These are phyloP conservation scores for Himantopus leucocephalus DNA, from an alignment of 2,113 vertebrate species.

Conservation along the genomic window DNA sequence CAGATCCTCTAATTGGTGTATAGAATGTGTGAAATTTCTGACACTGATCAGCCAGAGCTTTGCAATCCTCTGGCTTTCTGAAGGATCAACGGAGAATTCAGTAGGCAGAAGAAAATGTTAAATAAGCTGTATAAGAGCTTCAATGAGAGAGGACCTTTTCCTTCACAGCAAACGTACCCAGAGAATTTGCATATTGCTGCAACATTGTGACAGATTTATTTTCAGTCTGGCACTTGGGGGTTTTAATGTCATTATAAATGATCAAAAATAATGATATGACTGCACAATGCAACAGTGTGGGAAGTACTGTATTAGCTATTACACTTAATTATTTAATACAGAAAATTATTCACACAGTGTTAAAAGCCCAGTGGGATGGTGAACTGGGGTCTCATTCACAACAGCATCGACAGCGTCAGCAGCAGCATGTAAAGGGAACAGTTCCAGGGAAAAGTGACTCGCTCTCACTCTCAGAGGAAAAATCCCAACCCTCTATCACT, in stretches of 20 bases:
- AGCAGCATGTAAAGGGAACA: not conserved
- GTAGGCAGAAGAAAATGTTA: not conserved
- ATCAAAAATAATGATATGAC: constrained; percentile 68
- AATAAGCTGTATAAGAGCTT: not conserved
- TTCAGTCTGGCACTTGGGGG: constrained; percentile 60
- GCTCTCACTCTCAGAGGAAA: not conserved
- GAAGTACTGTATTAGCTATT: constrained; percentile 68
- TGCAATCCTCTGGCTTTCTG: not conserved
- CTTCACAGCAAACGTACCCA: not conserved
- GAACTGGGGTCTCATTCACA: constrained; percentile 18
- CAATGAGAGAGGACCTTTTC: not conserved
- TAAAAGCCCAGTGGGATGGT: constrained; percentile 64
- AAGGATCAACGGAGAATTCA: not conserved
- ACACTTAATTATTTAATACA: constrained; percentile 72
- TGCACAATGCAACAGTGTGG: constrained; percentile 63
- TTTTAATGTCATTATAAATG: constrained; percentile 62
- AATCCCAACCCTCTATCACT: not conserved
- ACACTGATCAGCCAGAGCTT: not conserved
- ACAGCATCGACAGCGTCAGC: not conserved
- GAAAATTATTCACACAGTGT: constrained; percentile 47
- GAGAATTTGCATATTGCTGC: constrained; percentile 57
- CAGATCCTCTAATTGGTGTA: not conserved
- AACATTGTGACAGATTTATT: constrained; percentile 74
- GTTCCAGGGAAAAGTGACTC: constrained; percentile 4
- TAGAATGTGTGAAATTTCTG: not conserved